Conservation (phyloP, 1,140 invertebrate genomes). For the Drosophila novamexicana region DNA sequence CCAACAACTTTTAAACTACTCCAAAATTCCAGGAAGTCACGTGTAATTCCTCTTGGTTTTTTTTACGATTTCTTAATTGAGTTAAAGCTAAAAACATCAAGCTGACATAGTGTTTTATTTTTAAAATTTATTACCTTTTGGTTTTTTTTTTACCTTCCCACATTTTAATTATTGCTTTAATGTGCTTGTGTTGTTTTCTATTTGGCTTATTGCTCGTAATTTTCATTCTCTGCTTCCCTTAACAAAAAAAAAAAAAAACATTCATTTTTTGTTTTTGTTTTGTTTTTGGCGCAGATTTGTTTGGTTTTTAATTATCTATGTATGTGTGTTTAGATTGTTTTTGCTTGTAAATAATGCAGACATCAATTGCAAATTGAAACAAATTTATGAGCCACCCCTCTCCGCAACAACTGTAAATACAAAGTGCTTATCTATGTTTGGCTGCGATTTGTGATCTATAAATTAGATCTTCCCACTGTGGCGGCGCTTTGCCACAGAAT, state of each 20-base stretch:
- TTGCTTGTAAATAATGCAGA: constrained; percentile 67
- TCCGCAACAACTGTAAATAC: constrained; percentile 5
- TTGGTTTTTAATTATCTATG: constrained; percentile 68
- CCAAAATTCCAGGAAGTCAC: neutral
- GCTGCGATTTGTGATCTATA: constrained; percentile 20
- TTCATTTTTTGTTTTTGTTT: constrained; percentile 28
- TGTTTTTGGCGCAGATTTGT: constrained; percentile 60
- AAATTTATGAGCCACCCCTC: constrained; percentile 52
- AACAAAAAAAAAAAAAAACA: constrained; percentile 16
- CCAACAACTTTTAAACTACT: neutral
- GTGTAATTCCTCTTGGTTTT: neutral
- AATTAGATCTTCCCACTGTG: constrained; percentile 31
- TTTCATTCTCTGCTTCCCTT: constrained; percentile 16
- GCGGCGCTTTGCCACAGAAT: constrained; percentile 8
- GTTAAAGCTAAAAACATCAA: constrained; percentile 48
- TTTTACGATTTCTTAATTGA: constrained; percentile 51
- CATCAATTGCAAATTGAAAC: constrained; percentile 67
- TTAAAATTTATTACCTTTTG: neutral
- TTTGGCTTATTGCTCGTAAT: constrained; percentile 15
- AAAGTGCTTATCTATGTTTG: constrained; percentile 31
- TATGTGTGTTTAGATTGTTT: constrained; percentile 43
- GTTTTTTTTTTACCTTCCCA: constrained; percentile 8
- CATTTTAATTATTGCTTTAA: constrained; percentile 33
- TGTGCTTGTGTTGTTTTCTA: constrained; percentile 6
- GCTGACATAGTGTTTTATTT: constrained; percentile 23